Evolutionary conservation across 92 coral and sea anemone species (phyloP), one percentile per base, ranked within the genome.

Genomic region (Paragorgia papillata): DNA sequence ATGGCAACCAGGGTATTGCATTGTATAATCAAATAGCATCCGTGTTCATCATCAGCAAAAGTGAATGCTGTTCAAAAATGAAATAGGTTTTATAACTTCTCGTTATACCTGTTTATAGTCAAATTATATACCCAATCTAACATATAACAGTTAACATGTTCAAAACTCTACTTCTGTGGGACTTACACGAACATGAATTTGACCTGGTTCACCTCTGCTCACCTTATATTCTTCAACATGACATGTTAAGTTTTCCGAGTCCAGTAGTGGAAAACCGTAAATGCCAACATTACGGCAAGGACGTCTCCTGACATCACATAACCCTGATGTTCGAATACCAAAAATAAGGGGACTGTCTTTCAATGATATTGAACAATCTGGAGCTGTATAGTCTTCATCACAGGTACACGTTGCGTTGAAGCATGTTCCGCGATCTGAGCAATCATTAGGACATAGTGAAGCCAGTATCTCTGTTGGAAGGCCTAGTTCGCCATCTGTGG

Each of bases 391-490:
- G 14, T 80, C 92, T 44, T 88, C 85, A 49, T 85, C 75, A 69
- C 96, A 90, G 1, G 65, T 39, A 50, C 96, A 90, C 0, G 85
- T 88, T 15, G 92, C 79, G 60, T 88, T 88, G 13, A 80, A 69
- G 48, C 96, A 90, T 77, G 88, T 85, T 0, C 96, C 96, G 41
- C 76, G 85, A 26, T 29, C 62, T 39, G 85, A 88, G 57, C 96
- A 90, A 48, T 90, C 92, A 59, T 80, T 76, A 3, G 96, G 90
- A 30, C 96, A 90, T 30, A 90, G 57, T 15, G 85, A 74, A 24
- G 77, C 87, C 0, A 85, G 80, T 32, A 90, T 74, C 22, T 25
- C 26, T 0, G 76, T 69, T 2, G 49, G 20, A 1, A 69, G 40
- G 13, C 3, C 51, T 28, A 69, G 26, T 22, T 48, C 15, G 1